phyloP scores from a whole-genome alignment of 2,888 invertebrate genomes.

The Oxytorus armatus region DNA sequence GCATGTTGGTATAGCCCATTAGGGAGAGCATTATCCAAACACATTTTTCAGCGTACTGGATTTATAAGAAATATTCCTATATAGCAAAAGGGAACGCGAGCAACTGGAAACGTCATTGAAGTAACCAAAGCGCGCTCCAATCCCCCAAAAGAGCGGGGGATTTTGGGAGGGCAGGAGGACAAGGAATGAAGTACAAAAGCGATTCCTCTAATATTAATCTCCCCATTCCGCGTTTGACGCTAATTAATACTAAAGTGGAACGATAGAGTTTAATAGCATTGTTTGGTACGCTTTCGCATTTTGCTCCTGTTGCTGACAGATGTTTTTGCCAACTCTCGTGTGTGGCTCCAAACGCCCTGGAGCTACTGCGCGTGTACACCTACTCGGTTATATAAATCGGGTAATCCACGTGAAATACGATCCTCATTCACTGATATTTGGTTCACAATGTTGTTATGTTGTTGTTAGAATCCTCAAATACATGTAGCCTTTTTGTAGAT shows the following conservation, averaged over 20 bases:
- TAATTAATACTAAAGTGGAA: conserved; percentile 52
- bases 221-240: conserved; percentile 55
- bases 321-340: conserved; percentile 53
- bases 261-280: conserved; percentile 14
- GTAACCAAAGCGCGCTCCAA: conserved; percentile 44
- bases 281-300: conserved; percentile 18
- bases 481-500: no score
- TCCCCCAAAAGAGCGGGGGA: conserved; percentile 42
- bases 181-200: conserved; percentile 10
- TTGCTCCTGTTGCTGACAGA: conserved; percentile 53
- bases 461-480: no score
- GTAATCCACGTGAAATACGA: no score
- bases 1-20: conserved; percentile 17
- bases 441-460: no score
- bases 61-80: conserved; percentile 11
- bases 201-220: conserved; percentile 21
- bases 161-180: background rate
- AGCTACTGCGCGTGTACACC: background rate
- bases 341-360: conserved; percentile 38
- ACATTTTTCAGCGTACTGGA: conserved; percentile 19
- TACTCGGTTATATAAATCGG: background rate
- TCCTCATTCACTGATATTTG: no score
- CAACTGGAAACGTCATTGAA: conserved; percentile 53
- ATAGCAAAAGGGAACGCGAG: conserved; percentile 34
- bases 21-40: conserved; percentile 10